Conservation (phyloP, 2,797 vertebrate species). For the Nannoperca australis region DNA sequence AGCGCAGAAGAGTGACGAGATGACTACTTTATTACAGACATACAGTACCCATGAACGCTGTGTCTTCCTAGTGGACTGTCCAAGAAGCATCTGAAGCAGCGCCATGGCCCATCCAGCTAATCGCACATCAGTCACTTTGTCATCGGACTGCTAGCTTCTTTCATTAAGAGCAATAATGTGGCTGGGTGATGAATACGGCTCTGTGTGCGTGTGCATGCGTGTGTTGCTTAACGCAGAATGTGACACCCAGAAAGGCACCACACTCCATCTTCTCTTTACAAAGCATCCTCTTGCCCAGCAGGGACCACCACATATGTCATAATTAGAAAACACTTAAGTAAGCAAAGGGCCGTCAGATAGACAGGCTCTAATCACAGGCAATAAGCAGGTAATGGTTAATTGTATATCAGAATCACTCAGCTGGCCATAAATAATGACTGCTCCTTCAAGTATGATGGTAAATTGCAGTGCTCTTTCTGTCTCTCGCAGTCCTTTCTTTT, state of each 20-base stretch:
- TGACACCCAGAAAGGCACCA: slow-evolving; percentile 84
- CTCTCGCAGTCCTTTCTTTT: slow-evolving; percentile 72
- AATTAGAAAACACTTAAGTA: slow-evolving; percentile 99
- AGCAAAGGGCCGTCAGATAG: slow-evolving; percentile 87
- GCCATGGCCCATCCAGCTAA: slow-evolving; percentile 84
- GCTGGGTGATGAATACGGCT: slow-evolving; percentile 92
- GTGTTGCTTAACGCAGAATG: slow-evolving; percentile 85
- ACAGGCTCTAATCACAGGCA: slow-evolving; percentile 86
- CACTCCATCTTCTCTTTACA: slow-evolving; percentile 92
- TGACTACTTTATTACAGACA: slow-evolving; percentile 91
- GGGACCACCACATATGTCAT: slow-evolving; percentile 94
- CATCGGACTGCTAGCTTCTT: slow-evolving; percentile 89
- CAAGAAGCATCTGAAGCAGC: slow-evolving; percentile 77
- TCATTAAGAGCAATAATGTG: slow-evolving; percentile 95
- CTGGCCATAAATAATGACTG: slow-evolving; percentile 87
- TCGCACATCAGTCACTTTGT: slow-evolving; percentile 94
- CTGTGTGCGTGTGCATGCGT: slow-evolving; percentile 66
- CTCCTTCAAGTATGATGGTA: slow-evolving; percentile 82
- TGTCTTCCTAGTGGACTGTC: slow-evolving; percentile 75
- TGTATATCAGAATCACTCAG: slow-evolving; percentile 89
- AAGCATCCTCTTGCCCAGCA: slow-evolving; percentile 92
- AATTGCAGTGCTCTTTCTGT: slow-evolving; percentile 82
- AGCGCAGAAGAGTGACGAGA: slow-evolving; percentile 84
- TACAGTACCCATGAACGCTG: slow-evolving; percentile 72
- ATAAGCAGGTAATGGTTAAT: slow-evolving; percentile 90